Conservation (phyloP, 2,797 vertebrate species). For the Lepilemur ruficaudatus region DNA sequence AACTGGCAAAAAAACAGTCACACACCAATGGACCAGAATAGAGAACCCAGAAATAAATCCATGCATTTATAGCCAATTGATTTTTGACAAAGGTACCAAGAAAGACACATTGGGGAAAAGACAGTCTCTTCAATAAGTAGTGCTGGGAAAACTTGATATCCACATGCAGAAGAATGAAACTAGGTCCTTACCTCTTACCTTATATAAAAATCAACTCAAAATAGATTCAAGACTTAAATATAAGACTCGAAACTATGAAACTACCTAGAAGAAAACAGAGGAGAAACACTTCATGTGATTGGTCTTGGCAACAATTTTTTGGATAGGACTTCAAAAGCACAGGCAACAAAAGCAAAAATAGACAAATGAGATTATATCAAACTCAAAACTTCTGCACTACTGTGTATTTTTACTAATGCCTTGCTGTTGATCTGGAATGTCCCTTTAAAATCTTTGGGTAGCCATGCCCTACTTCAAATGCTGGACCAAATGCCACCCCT, state of each 20-base stretch:
- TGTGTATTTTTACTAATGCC: not conserved
- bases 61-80: not conserved
- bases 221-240: not conserved
- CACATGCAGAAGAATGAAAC: not conserved
- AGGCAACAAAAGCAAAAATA: not conserved
- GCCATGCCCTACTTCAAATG: not conserved
- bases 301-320: not conserved
- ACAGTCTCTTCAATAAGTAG: not conserved
- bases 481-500: not conserved
- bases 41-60: not conserved
- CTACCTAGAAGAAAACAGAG: not conserved
- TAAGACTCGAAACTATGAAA: not conserved
- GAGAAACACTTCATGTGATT: not conserved
- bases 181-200: not conserved
- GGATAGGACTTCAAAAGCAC: not conserved
- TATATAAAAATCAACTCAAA: not conserved
- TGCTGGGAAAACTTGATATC: not conserved
- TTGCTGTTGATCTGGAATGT: not conserved
- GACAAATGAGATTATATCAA: not conserved
- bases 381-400: not conserved
- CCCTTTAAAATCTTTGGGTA: not conserved
- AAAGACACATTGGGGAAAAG: not conserved
- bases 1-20: not conserved
- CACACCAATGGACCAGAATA: not conserved
- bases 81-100: not conserved